phyloP scores from a whole-genome alignment of 2,888 invertebrate genomes.

The Drosophila antonietae region DNA sequence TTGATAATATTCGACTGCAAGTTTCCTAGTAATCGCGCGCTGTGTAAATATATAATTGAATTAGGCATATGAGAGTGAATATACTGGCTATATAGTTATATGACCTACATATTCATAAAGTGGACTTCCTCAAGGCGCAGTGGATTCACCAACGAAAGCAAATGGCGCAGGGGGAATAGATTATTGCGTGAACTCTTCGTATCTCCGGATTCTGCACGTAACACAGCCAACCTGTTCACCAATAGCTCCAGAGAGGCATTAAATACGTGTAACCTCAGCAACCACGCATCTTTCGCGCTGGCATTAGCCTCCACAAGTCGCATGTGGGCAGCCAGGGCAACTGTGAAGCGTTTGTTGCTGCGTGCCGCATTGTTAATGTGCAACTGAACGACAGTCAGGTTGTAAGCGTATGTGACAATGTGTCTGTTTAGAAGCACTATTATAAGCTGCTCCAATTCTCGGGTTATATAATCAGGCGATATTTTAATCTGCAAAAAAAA shows the following conservation, averaged over 20 bases:
- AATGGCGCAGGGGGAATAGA: conserved; percentile 28
- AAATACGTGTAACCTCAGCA: conserved; percentile 43
- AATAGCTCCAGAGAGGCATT: conserved; percentile 34
- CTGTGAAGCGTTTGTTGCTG: not conserved
- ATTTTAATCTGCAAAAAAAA: conserved; percentile 20
- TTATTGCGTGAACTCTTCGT: conserved; percentile 16
- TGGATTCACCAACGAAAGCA: conserved; percentile 29
- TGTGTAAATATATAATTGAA: conserved; percentile 15
- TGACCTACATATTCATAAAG: conserved; percentile 46
- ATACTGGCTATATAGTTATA: not conserved
- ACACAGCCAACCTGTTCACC: conserved; percentile 28
- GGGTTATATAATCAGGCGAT: conserved; percentile 20
- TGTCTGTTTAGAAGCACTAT: conserved; percentile 36
- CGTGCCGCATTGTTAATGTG: conserved; percentile 34
- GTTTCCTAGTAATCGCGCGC: conserved; percentile 32
- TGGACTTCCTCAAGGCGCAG: conserved; percentile 45
- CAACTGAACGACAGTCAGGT: conserved; percentile 50
- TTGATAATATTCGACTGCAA: conserved; percentile 21
- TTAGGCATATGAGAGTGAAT: not conserved
- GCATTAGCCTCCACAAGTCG: conserved; percentile 28
- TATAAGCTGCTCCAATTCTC: conserved; percentile 35
- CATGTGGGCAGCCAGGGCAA: conserved; percentile 40
- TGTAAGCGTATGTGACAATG: conserved; percentile 37
- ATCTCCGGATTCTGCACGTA: conserved; percentile 1
- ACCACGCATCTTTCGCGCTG: conserved; percentile 49